Evolutionary conservation across 2,113 vertebrate species (phyloP).

Genomic region (Silurus asotus): DNA sequence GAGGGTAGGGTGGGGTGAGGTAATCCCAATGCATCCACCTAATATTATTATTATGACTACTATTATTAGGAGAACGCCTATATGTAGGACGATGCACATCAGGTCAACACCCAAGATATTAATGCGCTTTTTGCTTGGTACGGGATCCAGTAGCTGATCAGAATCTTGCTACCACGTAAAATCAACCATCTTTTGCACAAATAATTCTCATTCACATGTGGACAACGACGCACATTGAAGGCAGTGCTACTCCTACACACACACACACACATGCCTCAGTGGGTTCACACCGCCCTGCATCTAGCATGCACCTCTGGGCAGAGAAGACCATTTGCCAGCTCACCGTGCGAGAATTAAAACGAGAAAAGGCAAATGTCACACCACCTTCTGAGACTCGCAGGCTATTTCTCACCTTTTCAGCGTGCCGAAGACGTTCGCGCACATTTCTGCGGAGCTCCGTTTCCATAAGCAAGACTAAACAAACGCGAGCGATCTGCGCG

Average conservation of each 20-base stretch:
- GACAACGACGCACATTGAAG: neutral
- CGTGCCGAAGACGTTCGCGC: slow-evolving; percentile 77
- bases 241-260: neutral
- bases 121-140: neutral
- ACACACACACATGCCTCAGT: neutral
- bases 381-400: slow-evolving; percentile 45
- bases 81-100: neutral
- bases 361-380: slow-evolving; percentile 30
- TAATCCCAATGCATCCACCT: slow-evolving; percentile 13
- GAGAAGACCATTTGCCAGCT: slow-evolving; percentile 8
- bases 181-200: neutral
- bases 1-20: slow-evolving; percentile 22
- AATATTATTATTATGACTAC: slow-evolving; percentile 2
- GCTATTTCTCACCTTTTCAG: slow-evolving; percentile 74
- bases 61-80: neutral
- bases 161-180: neutral
- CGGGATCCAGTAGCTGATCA: neutral
- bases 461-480: slow-evolving; percentile 65
- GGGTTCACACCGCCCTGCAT: slow-evolving; percentile 7
- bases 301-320: neutral
- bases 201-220: neutral
- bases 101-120: slow-evolving; percentile 7
- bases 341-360: neutral
- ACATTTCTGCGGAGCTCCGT: slow-evolving; percentile 68
- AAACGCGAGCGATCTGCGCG: neutral